Conservation (phyloP, 2,888 invertebrate species). For the Protophormia terraenovae region DNA sequence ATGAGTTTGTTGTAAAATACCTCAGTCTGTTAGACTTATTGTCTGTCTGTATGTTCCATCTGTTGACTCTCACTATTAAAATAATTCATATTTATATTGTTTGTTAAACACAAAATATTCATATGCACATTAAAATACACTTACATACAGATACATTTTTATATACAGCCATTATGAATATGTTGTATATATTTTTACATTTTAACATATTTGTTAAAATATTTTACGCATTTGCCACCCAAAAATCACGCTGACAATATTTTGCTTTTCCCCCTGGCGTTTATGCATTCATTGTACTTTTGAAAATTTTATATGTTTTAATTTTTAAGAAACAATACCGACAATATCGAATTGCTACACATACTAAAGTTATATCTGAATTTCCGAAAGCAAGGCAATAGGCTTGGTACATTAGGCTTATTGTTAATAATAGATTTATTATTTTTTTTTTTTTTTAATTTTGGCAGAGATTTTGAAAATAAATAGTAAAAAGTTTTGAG, state of each 20-base stretch:
- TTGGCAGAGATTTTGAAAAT: too few relatives aligned
- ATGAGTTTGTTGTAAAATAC: conserved; percentile 39
- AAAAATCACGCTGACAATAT: conserved; percentile 68
- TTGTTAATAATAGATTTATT: too few relatives aligned
- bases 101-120: conserved; percentile 44
- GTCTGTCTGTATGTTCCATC: conserved; percentile 27
- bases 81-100: conserved; percentile 61
- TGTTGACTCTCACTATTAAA: conserved; percentile 34
- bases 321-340: not conserved
- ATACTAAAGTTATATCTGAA: too few relatives aligned
- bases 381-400: too few relatives aligned
- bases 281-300: not conserved
- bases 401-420: too few relatives aligned
- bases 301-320: not conserved
- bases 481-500: too few relatives aligned
- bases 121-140: conserved; percentile 27
- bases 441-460: too few relatives aligned
- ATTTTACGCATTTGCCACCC: conserved; percentile 72
- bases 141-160: not conserved
- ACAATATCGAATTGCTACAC: not conserved
- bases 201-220: conserved; percentile 71
- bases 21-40: conserved; percentile 20
- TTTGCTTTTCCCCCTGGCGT: conserved; percentile 24
- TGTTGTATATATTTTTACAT: conserved; percentile 31
- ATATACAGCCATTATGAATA: not conserved